phyloP scores from a whole-genome alignment of 2,888 invertebrate genomes.

The Boloria euphrosyne region DNA sequence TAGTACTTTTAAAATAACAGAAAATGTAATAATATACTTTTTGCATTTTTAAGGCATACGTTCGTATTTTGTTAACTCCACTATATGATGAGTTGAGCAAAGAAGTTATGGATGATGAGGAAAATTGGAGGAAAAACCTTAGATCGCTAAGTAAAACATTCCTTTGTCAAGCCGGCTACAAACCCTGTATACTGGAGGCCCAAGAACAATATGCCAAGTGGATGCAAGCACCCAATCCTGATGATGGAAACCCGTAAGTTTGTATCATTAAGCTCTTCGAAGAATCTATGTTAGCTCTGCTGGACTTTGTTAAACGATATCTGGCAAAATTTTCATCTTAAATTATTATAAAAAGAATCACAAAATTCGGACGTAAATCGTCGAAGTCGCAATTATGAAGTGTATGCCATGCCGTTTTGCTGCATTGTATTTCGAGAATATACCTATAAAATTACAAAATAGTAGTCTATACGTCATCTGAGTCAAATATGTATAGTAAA shows the following conservation, averaged over 20 bases:
- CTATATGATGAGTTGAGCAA: conserved; percentile 86
- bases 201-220: conserved; percentile 87
- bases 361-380: too few species aligned
- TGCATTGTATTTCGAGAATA: too few species aligned
- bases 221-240: conserved; percentile 88
- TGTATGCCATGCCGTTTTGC: too few species aligned
- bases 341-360: too few species aligned
- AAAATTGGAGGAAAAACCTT: conserved; percentile 86
- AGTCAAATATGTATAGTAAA: too few species aligned
- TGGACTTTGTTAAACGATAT: too few species aligned
- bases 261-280: neutral
- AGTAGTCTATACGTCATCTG: too few species aligned
- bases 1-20: neutral
- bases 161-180: conserved; percentile 89
- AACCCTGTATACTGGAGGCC: conserved; percentile 89
- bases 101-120: conserved; percentile 79
- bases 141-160: conserved; percentile 86
- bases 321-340: too few species aligned
- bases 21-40: neutral
- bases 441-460: too few species aligned
- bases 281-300: too few species aligned
- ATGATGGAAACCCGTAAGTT: conserved; percentile 90
- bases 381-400: too few species aligned
- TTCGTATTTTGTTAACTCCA: conserved; percentile 85
- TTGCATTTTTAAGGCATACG: conserved; percentile 82